These are phyloP conservation scores for Lepidostoma basale DNA, from an alignment of 1,140 invertebrate species.

Conservation along the genomic window DNA sequence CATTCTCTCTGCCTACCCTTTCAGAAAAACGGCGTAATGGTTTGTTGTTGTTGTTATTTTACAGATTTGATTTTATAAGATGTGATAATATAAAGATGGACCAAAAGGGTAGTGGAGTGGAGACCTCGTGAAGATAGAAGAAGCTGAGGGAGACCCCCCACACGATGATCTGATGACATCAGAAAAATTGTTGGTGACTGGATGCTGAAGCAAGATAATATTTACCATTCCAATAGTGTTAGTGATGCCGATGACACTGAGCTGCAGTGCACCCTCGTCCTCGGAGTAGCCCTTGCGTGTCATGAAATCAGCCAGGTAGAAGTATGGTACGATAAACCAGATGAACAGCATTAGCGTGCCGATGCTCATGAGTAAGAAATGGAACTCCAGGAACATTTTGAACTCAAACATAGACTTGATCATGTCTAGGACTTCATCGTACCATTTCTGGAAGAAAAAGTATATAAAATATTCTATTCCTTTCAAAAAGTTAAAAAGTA, in stretches of 20 bases:
- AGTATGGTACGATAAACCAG: conserved; percentile 91
- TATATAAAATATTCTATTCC: not conserved
- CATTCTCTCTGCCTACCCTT: too few species aligned
- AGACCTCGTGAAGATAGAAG: too few species aligned
- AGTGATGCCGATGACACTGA: conserved; percentile 83
- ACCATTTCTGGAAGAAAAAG: conserved; percentile 71
- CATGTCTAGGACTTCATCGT: conserved; percentile 72
- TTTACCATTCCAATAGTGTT: conserved; percentile 89
- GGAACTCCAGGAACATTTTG: conserved; percentile 78
- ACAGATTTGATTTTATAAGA: too few species aligned
- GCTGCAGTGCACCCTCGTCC: conserved; percentile 74
- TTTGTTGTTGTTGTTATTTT: too few species aligned
- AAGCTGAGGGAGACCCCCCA: too few species aligned
- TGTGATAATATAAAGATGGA: not conserved
- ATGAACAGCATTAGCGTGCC: conserved; percentile 86
- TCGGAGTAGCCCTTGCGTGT: conserved; percentile 68
- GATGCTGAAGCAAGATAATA: too few species aligned
- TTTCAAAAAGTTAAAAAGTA: not conserved
- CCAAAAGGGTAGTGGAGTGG: not conserved
- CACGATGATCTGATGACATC: too few species aligned
- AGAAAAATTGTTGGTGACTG: too few species aligned
- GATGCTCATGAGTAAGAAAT: conserved; percentile 80
- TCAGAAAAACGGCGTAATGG: too few species aligned
- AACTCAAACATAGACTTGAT: conserved; percentile 78
- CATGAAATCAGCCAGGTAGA: conserved; percentile 81